Base-by-base conservation (phyloP, 2,888 invertebrate genomes). In the Lissocephala sabroskyi region DNA sequence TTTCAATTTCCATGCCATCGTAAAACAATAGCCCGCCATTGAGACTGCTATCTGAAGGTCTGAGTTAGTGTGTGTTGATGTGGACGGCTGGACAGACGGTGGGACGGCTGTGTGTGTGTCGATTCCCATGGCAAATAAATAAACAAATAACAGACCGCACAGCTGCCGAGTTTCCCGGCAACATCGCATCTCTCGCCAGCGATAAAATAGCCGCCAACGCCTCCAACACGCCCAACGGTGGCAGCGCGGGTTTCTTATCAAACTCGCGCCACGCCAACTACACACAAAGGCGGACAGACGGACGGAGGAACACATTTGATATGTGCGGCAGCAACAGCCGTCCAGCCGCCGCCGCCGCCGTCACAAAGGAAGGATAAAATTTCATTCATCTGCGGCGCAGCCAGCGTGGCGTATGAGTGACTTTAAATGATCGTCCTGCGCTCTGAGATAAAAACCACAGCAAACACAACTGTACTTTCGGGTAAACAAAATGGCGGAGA, bases 91-190 rank as follows among this genome's bases (percentile, higher is more conserved):
- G n/a, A n/a, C n/a, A n/a, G n/a, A n/a, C n/a, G n/a, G n/a, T n/a
- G n/a, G n/a, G n/a, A 19, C 37, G 28, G 45, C 7, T 40, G 30
- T 18, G 11, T 39, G 41, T 56, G 63, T 58, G 47, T 63, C 53
- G 61, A 56, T 67, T 70, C 71, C 52, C 73, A 70, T 56, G 28
- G 59, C 55, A 17, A 52, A 53, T 65, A 68, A 70, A 74, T 62
- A 65, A 75, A 51, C 66, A 77, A 65, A 67, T 48, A 26, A 26
- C 48, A 41, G 41, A 32, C 39, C 52, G 43, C 66, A 77, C 70
- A 71, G 79, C 79, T 71, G 71, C 58, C 46, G 52, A 58, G 49
- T 58, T 78, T 71, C 79, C 68, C 79, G 59, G 56, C 71, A 65
- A 70, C 53, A 57, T 45, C 52, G 52, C 56, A 74, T 65, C 67